phyloP scores from a whole-genome alignment of 2,113 vertebrate genomes.

The Empidonax alnorum region DNA sequence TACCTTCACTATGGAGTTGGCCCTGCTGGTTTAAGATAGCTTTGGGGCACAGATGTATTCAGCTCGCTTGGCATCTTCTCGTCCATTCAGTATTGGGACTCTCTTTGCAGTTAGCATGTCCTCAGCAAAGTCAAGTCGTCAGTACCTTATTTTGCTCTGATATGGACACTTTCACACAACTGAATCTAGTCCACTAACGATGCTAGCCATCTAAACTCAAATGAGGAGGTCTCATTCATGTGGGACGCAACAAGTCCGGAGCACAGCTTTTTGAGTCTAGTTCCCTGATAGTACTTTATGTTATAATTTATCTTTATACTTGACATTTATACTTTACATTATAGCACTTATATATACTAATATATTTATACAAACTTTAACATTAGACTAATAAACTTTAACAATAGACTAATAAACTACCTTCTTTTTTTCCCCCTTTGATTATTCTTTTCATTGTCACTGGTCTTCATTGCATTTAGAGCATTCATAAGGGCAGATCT shows the following conservation, averaged over 20 bases:
- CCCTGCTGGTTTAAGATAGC: neutral
- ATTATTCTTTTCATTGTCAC: neutral
- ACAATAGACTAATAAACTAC: neutral
- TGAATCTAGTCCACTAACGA: neutral
- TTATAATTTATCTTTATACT: neutral
- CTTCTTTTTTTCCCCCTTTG: neutral
- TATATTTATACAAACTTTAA: neutral
- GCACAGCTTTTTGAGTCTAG: neutral
- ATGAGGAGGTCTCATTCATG: neutral
- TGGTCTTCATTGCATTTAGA: neutral
- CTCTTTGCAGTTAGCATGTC: neutral
- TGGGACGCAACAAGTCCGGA: neutral
- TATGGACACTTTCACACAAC: neutral
- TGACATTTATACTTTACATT: neutral
- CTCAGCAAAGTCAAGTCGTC: neutral
- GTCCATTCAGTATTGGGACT: neutral
- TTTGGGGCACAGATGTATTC: neutral
- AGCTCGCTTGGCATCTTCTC: neutral
- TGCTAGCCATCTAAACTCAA: neutral
- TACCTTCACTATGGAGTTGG: neutral
- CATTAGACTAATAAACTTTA: neutral
- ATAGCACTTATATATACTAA: neutral
- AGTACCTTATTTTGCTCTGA: neutral
- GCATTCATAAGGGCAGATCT: neutral
- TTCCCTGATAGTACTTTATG: neutral